Percentiles rank a stretch among this genome's conserved stretches.
These are phyloP conservation scores for Drosophila buzzatii DNA, from an alignment of 2,888 invertebrate genomes.

Conservation along the genomic window DNA sequence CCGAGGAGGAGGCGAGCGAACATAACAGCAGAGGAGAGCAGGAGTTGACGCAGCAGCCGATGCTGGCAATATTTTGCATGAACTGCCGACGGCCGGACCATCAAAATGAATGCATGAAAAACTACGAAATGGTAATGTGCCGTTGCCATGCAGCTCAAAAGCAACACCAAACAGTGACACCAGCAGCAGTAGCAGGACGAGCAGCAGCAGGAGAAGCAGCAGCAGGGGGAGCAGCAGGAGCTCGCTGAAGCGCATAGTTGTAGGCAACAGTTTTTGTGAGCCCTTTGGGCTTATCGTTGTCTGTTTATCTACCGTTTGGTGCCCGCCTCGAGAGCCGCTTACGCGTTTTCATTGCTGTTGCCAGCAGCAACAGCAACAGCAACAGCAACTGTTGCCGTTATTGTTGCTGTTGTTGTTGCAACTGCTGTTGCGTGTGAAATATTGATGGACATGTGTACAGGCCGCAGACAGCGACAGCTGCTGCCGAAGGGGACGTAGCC, in stretches of 20 bases:
- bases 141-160: conserved; percentile 57
- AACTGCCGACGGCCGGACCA: conserved; percentile 58
- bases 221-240: conserved; percentile 28
- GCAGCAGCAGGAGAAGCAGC: neutral
- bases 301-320: conserved; percentile 63
- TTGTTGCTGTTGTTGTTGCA: conserved; percentile 12
- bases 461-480: conserved; percentile 44
- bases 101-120: conserved; percentile 77
- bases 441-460: conserved; percentile 68
- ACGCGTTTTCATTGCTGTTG: conserved; percentile 65
- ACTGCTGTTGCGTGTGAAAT: conserved; percentile 50
- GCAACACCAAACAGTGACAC: conserved; percentile 20
- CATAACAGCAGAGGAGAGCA: neutral
- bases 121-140: conserved; percentile 75
- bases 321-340: conserved; percentile 57
- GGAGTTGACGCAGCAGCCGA: conserved; percentile 4
- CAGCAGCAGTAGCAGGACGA: conserved; percentile 7
- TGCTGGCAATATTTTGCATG: conserved; percentile 57
- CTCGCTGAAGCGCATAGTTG: conserved; percentile 41
- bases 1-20: neutral
- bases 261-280: conserved; percentile 47
- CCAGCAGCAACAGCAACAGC: conserved; percentile 48
- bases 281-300: conserved; percentile 50
- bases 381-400: conserved; percentile 21
- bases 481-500: conserved; percentile 15